Evolutionary conservation across 1,140 invertebrate species (phyloP).

Genomic region (Schlechtendalia chinensis): DNA sequence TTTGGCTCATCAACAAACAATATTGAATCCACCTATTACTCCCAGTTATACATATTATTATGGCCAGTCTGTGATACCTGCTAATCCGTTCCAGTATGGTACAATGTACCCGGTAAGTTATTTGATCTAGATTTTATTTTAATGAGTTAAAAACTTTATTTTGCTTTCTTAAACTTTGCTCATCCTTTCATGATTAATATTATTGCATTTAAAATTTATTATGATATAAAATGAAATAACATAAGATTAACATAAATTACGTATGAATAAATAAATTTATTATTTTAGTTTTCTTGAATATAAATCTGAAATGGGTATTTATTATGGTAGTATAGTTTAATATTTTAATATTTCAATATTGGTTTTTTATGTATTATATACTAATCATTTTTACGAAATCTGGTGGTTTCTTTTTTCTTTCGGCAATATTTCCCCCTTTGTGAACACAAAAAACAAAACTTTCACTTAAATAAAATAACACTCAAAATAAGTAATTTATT

Average conservation of each 20-base stretch:
- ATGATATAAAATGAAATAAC: too few species aligned
- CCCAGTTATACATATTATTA: slow-evolving; percentile 65
- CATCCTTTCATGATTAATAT: neutral
- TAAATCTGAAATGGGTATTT: neutral
- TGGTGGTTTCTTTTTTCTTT: too few species aligned
- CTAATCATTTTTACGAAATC: too few species aligned
- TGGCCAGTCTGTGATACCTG: slow-evolving; percentile 65
- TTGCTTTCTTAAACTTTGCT: slow-evolving; percentile 20
- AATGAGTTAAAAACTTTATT: neutral
- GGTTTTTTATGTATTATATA: too few species aligned
- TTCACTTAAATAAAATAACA: too few species aligned
- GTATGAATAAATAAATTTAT: too few species aligned
- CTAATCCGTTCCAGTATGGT: slow-evolving; percentile 70
- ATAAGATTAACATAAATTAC: too few species aligned
- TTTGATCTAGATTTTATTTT: neutral
- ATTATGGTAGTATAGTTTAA: too few species aligned
- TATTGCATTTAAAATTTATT: neutral
- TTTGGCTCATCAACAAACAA: slow-evolving; percentile 63
- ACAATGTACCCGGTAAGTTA: slow-evolving; percentile 66
- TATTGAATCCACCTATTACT: slow-evolving; percentile 62
- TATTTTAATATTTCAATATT: too few species aligned
- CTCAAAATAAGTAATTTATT: too few species aligned
- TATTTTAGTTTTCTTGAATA: neutral
- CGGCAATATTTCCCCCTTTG: too few species aligned
- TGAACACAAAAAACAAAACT: too few species aligned